Percentiles rank a stretch among this genome's conserved stretches.
Conservation (phyloP, 2,888 invertebrate species). For the Allophyes oxyacanthae region DNA sequence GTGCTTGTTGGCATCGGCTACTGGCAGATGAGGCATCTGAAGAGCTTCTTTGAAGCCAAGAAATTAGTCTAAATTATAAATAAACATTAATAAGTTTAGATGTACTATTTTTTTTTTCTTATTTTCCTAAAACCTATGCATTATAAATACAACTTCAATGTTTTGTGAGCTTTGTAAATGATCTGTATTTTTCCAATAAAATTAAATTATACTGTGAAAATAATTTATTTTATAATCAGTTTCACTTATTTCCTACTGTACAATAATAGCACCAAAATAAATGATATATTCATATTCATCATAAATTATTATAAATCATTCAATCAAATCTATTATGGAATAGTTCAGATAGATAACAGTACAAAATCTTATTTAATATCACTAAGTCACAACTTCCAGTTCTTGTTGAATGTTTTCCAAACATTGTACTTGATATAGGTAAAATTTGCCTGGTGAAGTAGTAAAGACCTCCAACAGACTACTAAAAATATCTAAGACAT, state of each 20-base stretch:
- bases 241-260: slow-evolving; percentile 17
- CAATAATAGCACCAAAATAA: slow-evolving; percentile 10
- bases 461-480: no score
- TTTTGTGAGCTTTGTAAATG: slow-evolving; percentile 67
- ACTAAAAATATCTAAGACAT: no score
- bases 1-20: slow-evolving; percentile 98
- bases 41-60: slow-evolving; percentile 99
- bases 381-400: no score
- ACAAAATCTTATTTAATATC: no score
- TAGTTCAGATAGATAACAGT: no score
- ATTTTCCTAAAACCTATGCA: slow-evolving; percentile 47
- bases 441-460: no score
- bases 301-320: no score
- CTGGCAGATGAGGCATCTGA: slow-evolving; percentile 99
- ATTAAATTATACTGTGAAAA: slow-evolving; percentile 57
- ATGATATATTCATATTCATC: background rate
- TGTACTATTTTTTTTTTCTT: slow-evolving; percentile 53
- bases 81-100: slow-evolving; percentile 47
- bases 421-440: no score
- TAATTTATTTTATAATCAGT: slow-evolving; percentile 52
- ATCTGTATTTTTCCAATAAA: slow-evolving; percentile 80
- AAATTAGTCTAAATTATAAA: slow-evolving; percentile 94
- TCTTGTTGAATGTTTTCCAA: no score
- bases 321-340: no score
- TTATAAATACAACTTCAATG: slow-evolving; percentile 45